Evolutionary conservation across 2,888 invertebrate species (phyloP).

Genomic region (Drosophila longiperda): DNA sequence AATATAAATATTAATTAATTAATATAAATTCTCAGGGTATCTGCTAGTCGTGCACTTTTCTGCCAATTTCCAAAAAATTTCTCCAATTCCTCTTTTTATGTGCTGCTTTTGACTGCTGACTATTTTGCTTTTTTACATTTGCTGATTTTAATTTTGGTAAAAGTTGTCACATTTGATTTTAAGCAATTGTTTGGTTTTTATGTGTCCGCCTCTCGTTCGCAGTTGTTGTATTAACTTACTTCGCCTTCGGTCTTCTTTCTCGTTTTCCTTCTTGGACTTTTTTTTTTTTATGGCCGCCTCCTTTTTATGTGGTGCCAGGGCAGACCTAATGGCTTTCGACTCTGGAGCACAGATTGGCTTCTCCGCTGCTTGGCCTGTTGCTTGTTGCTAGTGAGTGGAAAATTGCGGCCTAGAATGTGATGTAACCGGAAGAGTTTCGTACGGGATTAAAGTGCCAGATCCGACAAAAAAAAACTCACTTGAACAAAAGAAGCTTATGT

Average conservation of each 20-base stretch:
- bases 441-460: slow-evolving; percentile 30
- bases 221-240: slow-evolving; percentile 63
- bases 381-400: slow-evolving; percentile 54
- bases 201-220: slow-evolving; percentile 58
- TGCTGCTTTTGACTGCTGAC: slow-evolving; percentile 7
- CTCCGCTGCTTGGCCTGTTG: slow-evolving; percentile 16
- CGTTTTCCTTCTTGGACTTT: slow-evolving; percentile 6
- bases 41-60: not conserved
- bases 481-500: slow-evolving; percentile 1
- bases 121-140: slow-evolving; percentile 57
- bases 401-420: slow-evolving; percentile 53
- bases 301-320: slow-evolving; percentile 45
- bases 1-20: not conserved
- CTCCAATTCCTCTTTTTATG: slow-evolving; percentile 34
- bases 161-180: slow-evolving; percentile 80
- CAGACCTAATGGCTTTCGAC: slow-evolving; percentile 53
- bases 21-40: not conserved
- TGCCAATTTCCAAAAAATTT: not conserved
- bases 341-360: slow-evolving; percentile 49
- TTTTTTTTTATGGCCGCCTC: slow-evolving; percentile 48
- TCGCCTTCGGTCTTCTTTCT: slow-evolving; percentile 23
- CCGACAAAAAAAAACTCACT: not conserved
- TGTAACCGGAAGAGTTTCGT: slow-evolving; percentile 52
- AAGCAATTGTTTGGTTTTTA: slow-evolving; percentile 79
- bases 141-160: slow-evolving; percentile 79